These are phyloP conservation scores for Procavia capensis DNA, from an alignment of 2,113 vertebrate species.

Conservation along the genomic window DNA sequence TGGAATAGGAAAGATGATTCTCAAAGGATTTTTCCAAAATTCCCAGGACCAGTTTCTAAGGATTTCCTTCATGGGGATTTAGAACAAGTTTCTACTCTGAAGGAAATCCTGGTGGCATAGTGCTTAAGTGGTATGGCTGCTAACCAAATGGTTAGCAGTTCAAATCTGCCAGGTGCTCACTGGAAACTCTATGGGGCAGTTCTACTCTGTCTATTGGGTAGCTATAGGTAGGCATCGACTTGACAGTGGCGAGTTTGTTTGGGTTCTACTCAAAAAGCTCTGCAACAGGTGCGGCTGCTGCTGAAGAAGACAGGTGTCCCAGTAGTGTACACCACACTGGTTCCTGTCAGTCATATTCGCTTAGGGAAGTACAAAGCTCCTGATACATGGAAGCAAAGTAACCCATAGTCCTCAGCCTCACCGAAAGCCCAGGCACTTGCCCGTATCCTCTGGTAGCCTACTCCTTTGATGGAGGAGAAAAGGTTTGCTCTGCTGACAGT, in stretches of 20 bases:
- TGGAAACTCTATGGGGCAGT: too few species aligned
- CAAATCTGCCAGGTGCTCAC: too few species aligned
- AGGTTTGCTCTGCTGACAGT: not conserved
- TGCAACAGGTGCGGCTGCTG: conserved; percentile 1
- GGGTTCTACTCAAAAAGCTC: not conserved
- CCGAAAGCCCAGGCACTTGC: conserved; percentile 3
- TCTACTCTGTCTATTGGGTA: too few species aligned
- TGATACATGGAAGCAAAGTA: not conserved
- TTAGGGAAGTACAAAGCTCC: not conserved
- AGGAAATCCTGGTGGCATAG: too few species aligned
- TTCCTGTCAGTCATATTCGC: conserved; percentile 28
- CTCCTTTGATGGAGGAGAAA: not conserved
- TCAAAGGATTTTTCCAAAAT: conserved; percentile 16
- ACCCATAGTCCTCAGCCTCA: not conserved
- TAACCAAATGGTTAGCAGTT: too few species aligned
- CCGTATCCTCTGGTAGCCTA: not conserved
- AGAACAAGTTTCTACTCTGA: conserved; percentile 41
- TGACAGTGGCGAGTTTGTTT: too few species aligned
- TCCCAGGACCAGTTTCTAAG: not conserved
- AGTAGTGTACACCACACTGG: not conserved
- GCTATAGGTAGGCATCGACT: too few species aligned
- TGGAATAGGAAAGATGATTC: not conserved
- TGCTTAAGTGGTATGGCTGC: too few species aligned
- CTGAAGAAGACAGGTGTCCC: not conserved
- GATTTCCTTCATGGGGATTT: not conserved